A percentile compares a stretch with the other conserved stretches of the same genome.
These are phyloP conservation scores for Margaritifera margaritifera DNA, from an alignment of 2,888 invertebrate species.

Conservation along the genomic window DNA sequence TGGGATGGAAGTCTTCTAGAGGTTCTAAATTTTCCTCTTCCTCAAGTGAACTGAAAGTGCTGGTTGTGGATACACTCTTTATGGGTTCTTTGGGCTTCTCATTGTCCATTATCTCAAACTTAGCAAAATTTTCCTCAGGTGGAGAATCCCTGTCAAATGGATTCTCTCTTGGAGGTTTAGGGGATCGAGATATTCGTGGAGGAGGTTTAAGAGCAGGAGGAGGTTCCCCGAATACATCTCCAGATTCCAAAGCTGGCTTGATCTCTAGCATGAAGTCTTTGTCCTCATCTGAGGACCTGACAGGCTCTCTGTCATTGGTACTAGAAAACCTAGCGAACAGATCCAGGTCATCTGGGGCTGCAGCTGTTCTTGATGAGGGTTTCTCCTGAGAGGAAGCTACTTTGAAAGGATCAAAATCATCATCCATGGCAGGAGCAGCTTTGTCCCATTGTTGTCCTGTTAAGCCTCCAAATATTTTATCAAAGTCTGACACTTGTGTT, in stretches of 20 bases:
- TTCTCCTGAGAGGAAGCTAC: conserved; percentile 17
- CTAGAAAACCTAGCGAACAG: conserved; percentile 33
- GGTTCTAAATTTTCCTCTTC: conserved; percentile 58
- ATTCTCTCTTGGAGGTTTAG: conserved; percentile 68
- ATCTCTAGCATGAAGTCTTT: conserved; percentile 55
- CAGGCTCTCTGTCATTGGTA: conserved; percentile 33
- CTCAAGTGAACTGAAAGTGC: conserved; percentile 59
- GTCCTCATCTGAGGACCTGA: conserved; percentile 40
- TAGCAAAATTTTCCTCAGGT: conserved; percentile 70
- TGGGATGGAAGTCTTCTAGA: conserved; percentile 90
- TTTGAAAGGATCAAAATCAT: conserved; percentile 53
- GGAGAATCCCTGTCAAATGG: conserved; percentile 72
- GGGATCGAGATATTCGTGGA: conserved; percentile 58
- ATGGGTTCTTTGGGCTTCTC: conserved; percentile 39
- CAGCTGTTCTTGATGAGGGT: conserved; percentile 3
- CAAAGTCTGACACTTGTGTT: conserved; percentile 26
- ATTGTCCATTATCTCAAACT: conserved; percentile 61
- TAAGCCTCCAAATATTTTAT: conserved; percentile 35
- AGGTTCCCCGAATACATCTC: conserved; percentile 14
- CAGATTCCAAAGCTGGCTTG: conserved; percentile 31
- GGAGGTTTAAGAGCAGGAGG: conserved; percentile 61
- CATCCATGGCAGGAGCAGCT: conserved; percentile 18
- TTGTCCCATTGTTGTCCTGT: conserved; percentile 18
- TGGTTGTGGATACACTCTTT: conserved; percentile 56
- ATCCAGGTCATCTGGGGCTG: conserved; percentile 16